phyloP scores from a whole-genome alignment of 2,797 vertebrate genomes.

The Molossus alvarezi region DNA sequence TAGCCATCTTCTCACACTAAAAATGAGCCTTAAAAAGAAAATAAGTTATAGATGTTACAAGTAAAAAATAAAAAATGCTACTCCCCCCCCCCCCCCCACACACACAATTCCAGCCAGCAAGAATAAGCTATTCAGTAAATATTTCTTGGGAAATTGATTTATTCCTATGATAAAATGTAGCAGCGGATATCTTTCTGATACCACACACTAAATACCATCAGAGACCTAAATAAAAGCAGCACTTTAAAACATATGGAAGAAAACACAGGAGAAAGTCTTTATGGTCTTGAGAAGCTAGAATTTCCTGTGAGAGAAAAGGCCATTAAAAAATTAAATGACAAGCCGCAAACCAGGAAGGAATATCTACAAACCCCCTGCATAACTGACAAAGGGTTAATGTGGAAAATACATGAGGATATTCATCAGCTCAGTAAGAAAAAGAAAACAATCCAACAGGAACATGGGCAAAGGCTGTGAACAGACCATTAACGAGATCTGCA shows the following conservation, averaged over 20 bases:
- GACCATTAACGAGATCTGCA: neutral
- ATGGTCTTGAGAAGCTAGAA: slow-evolving; percentile 29
- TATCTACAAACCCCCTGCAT: neutral
- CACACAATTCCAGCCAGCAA: neutral
- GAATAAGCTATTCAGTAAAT: neutral
- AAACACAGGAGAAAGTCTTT: neutral
- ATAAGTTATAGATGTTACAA: neutral
- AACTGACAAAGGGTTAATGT: neutral
- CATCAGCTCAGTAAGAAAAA: neutral
- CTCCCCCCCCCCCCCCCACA: no score
- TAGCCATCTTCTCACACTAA: neutral
- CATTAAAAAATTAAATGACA: neutral
- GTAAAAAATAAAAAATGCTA: neutral
- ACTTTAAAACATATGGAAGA: neutral
- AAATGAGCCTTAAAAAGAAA: slow-evolving; percentile 36
- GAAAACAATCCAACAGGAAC: neutral
- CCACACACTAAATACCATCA: neutral
- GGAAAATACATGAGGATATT: neutral
- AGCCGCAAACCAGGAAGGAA: neutral
- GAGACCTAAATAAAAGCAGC: neutral
- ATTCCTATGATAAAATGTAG: neutral
- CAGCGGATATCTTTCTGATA: neutral
- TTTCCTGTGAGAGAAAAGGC: neutral
- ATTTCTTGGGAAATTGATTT: neutral
- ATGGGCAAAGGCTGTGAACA: neutral